Base-by-base conservation (phyloP, 1,140 invertebrate species). In the Eupeodes corollae region DNA sequence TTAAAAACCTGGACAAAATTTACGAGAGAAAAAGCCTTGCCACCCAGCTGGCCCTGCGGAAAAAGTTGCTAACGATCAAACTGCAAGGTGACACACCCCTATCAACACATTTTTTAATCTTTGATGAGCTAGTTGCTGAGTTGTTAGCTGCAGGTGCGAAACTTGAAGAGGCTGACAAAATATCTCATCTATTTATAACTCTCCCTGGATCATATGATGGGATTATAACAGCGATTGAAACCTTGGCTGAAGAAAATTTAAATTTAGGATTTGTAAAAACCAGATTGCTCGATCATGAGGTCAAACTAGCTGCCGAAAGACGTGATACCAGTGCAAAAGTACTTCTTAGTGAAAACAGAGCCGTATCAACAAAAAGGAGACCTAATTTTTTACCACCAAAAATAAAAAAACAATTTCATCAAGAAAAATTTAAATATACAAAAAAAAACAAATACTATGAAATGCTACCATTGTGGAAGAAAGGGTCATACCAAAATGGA, bases 201-300 rank as follows among this genome's bases (percentile, higher is more conserved):
- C 48, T 71, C 41, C 63, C 70, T 6, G 35, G 52, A 42, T 48
- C 39, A 31, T 70, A 63, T 51, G 61, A 68, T 50, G 56, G 53
- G 8, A 51, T 70, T 19, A 54, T 68, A 12, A 70, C 67, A 16
- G 66, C 68, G 9, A 59, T 73, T 10, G 66, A 72, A 56, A 70
- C 68, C 3, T 45, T 70, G 30, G 48, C 57, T 0, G 58, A 64
- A 44, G 56, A 63, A 43, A 61, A 60, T 48, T 47, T 67, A 46
- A 67, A 54, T 16, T 55, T 67, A 39, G 56, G 49, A 16, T 70
- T 69, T 58, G 62, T 69, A 13, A 70, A 70, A 54, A 61, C 53
- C 14, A 42, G 59, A 46, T 50, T 69, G n/a, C 49, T 69, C n/a
- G 68, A 70, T 47, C 59, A 68, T 37, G 67, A 70, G 52, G 58